phyloP scores from a whole-genome alignment of 1,140 invertebrate species.

The Caenorhabditis brenneri region DNA sequence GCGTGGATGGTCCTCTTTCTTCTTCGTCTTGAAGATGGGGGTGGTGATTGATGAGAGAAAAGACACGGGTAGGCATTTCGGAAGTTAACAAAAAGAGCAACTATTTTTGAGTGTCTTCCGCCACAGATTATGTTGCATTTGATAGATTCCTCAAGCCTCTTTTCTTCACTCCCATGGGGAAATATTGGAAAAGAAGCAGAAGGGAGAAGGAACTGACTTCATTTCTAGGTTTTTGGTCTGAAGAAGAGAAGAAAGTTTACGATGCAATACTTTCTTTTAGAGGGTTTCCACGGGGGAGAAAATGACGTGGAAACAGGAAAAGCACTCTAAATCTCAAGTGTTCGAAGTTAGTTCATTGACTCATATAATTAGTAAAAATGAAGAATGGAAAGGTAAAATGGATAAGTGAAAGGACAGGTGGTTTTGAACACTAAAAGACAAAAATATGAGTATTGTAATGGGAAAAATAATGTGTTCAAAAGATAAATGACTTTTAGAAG shows the following conservation, averaged over 20 bases:
- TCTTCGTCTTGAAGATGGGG: too few species aligned
- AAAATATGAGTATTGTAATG: background rate
- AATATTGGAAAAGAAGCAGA: background rate
- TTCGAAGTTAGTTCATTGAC: background rate
- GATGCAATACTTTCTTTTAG: background rate
- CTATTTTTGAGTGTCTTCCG: background rate
- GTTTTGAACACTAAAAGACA: background rate
- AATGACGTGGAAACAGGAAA: background rate
- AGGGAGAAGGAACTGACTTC: background rate
- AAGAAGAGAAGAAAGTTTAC: background rate
- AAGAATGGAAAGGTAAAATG: background rate
- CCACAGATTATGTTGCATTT: slow-evolving; percentile 39
- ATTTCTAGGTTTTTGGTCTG: slow-evolving; percentile 19
- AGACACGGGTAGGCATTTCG: background rate
- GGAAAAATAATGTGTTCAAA: too few species aligned
- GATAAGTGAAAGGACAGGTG: background rate
- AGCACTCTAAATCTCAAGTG: background rate
- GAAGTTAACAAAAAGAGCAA: background rate
- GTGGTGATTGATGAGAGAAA: slow-evolving; percentile 19
- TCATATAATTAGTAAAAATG: background rate
- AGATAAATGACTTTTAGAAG: background rate
- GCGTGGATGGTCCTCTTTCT: slow-evolving; percentile 12
- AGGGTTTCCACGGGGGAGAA: background rate
- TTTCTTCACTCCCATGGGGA: background rate
- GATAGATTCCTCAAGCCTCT: slow-evolving; percentile 12